These are phyloP conservation scores for Trogon surrucura DNA, from an alignment of 2,113 vertebrate species.

Conservation along the genomic window DNA sequence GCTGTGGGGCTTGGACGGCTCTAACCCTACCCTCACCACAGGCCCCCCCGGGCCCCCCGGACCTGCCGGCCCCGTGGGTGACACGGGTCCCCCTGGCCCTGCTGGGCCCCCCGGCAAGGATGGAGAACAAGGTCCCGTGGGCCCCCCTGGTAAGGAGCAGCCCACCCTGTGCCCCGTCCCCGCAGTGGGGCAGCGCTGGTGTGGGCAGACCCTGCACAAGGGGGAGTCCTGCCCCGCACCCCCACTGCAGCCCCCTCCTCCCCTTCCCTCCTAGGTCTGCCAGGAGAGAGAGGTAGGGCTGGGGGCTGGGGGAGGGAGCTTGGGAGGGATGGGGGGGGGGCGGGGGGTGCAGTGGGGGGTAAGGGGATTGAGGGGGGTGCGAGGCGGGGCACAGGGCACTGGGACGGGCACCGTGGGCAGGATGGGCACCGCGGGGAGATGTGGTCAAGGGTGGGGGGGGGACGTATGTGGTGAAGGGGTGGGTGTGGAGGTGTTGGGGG, in stretches of 20 bases:
- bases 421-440: no score
- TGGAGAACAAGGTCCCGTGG: slow-evolving; percentile 79
- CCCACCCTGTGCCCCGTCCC: rapidly evolving
- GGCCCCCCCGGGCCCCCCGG: slow-evolving; percentile 81
- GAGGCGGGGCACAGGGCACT: no score
- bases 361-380: no score
- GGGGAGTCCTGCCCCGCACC: not conserved
- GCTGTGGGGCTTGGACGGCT: not conserved
- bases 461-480: no score
- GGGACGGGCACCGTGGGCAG: no score
- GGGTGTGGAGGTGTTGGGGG: no score
- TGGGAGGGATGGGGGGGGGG: not conserved
- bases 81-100: slow-evolving; percentile 76
- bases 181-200: not conserved
- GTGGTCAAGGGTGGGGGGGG: no score
- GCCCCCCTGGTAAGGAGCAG: slow-evolving; percentile 83
- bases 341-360: not conserved
- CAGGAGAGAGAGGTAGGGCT: slow-evolving; percentile 86
- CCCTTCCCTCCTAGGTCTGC: slow-evolving; percentile 79
- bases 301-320: not conserved
- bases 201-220: not conserved
- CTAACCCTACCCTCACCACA: not conserved
- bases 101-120: slow-evolving; percentile 80
- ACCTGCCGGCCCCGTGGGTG: not conserved
- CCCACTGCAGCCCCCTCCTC: not conserved